Evolutionary conservation across 2,113 vertebrate genomes (phyloP), one percentile per base, ranked within the genome.

Genomic region (Carassius auratus): DNA sequence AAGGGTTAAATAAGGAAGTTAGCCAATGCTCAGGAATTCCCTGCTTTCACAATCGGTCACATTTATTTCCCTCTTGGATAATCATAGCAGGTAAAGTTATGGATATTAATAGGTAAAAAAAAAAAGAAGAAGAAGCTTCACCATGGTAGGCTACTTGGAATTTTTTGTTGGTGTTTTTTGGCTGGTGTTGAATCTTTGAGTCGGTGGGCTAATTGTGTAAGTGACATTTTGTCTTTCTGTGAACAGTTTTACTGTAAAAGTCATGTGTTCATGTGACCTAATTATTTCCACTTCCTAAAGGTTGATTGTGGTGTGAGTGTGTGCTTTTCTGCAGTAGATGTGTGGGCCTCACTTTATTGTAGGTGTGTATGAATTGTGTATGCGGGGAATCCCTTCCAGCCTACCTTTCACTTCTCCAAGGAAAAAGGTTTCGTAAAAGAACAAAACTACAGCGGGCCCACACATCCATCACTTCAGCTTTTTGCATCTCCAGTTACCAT

Each of bases 21-120:
- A 89, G 87, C 50, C 83, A 82, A 36, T 78, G 82, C 36, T 76
- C 73, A 93, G 95, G 92, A 94, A 92, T 94, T 94, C 91, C 95
- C 94, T 92, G 5, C 2, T 45, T 86, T 74, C 88, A 42, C 86
- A 91, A 94, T 92, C 93, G 92, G 90, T 88, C 26, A 38, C 38
- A 86, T 90, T 83, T 91, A 90, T 83, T 90, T 92, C 59, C 86
- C 52, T 74, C 23, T 76, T 33, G 50, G 73, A 77, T 38, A 5
- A 45, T 30, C 12, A 33, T 13, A 19, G 48, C 42, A 81, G 84
- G 59, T 84, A 36, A 82, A 78, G 36, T 81, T 8, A 5, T 66
- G 42, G 36, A 79, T 79, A 45, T 45, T 73, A 42, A 45, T 7
- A 12, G 9, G 1, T 73, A 12, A 38, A 42, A 30, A 30, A 30